phyloP scores from a whole-genome alignment of 2,113 vertebrate species.

The Neodon shergylaensis region DNA sequence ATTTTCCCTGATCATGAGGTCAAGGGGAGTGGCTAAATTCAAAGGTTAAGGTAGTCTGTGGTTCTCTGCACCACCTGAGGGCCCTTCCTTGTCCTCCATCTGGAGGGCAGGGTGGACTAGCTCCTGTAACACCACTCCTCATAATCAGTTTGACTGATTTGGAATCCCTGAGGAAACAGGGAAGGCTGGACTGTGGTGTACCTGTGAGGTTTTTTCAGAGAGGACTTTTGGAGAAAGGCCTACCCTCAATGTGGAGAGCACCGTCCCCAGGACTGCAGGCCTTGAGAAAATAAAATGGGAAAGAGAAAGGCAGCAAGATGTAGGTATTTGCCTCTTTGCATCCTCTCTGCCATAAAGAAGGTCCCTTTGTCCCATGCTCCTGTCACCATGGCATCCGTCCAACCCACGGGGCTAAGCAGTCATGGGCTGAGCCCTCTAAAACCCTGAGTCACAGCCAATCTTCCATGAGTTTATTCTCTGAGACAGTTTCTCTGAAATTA shows the following conservation, averaged over 20 bases:
- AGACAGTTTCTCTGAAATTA: neutral
- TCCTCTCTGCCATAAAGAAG: neutral
- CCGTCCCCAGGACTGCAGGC: neutral
- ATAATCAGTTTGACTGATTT: neutral
- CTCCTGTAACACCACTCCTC: neutral
- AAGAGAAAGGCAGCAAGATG: no score
- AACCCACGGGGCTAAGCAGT: neutral
- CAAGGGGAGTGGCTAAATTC: neutral
- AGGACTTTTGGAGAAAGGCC: neutral
- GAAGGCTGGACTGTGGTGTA: neutral
- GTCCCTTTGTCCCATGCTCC: neutral
- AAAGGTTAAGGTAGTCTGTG: neutral
- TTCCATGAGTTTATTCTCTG: neutral
- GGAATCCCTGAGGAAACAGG: neutral
- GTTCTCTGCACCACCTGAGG: no score
- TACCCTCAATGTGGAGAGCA: neutral
- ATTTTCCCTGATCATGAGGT: neutral
- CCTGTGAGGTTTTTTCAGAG: neutral
- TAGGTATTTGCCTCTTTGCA: neutral
- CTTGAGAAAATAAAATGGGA: neutral
- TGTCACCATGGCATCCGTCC: no score
- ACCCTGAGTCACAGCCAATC: neutral
- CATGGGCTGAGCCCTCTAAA: neutral
- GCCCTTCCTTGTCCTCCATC: neutral
- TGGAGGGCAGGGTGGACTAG: neutral